These are phyloP conservation scores for Drosophila neocordata DNA, from an alignment of 1,140 invertebrate species.

Conservation along the genomic window DNA sequence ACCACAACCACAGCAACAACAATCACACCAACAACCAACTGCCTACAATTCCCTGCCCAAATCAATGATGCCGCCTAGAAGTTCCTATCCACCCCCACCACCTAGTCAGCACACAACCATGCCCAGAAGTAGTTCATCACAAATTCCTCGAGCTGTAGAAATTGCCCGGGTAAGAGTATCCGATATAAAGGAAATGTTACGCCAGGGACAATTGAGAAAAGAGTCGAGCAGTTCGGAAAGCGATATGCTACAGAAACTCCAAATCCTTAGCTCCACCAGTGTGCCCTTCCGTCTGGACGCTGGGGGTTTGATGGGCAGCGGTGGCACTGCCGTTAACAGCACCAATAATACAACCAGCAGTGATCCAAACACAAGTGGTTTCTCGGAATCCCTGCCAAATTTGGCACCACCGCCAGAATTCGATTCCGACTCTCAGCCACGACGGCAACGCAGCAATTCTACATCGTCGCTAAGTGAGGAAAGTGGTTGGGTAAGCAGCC, in stretches of 20 bases:
- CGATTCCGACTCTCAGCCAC: slow-evolving; percentile 48
- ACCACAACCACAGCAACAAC: slow-evolving; percentile 15
- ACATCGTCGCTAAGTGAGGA: slow-evolving; percentile 90
- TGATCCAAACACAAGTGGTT: slow-evolving; percentile 72
- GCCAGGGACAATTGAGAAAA: slow-evolving; percentile 64
- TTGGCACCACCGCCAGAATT: slow-evolving; percentile 85
- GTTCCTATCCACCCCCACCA: slow-evolving; percentile 85
- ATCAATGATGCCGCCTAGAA: slow-evolving; percentile 84
- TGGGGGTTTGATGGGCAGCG: slow-evolving; percentile 40
- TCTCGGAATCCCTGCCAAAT: slow-evolving; percentile 86
- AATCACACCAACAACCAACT: slow-evolving; percentile 24
- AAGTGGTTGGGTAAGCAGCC: slow-evolving; percentile 90
- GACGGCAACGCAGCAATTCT: slow-evolving; percentile 84
- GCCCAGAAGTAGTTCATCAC: slow-evolving; percentile 71
- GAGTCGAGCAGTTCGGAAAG: slow-evolving; percentile 78
- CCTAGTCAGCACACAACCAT: slow-evolving; percentile 75
- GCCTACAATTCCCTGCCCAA: slow-evolving; percentile 81
- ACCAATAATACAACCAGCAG: slow-evolving; percentile 74
- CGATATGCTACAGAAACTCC: slow-evolving; percentile 72
- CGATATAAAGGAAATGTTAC: slow-evolving; percentile 81
- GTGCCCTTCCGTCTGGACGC: slow-evolving; percentile 63
- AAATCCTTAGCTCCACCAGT: slow-evolving; percentile 68
- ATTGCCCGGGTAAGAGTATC: slow-evolving; percentile 76
- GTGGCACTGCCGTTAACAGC: slow-evolving; percentile 83
- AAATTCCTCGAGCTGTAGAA: slow-evolving; percentile 75